A percentile compares a stretch with the other conserved stretches of the same genome.
These are phyloP conservation scores for Suncus etruscus DNA, from an alignment of 2,113 vertebrate species.

Conservation along the genomic window DNA sequence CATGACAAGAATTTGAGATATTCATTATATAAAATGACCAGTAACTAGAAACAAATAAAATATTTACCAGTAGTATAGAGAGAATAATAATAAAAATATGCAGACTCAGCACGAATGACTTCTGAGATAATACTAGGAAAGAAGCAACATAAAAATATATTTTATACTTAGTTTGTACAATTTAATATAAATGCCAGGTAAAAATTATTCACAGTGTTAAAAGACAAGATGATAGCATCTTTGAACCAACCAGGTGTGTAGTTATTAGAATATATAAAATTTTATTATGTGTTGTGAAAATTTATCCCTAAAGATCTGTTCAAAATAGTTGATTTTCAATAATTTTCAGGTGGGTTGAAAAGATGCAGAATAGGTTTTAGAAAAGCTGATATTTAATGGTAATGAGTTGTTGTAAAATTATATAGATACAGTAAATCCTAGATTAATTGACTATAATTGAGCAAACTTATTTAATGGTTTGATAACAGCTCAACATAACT, in stretches of 20 bases:
- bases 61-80: not conserved
- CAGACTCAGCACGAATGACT: not conserved
- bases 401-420: not conserved
- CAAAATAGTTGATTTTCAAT: not conserved
- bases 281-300: not conserved
- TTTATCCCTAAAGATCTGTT: not conserved
- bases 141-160: not conserved
- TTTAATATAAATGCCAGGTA: not conserved
- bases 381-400: not conserved
- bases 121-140: not conserved
- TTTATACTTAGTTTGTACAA: not conserved
- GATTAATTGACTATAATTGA: too few species aligned
- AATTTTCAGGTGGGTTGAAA: not conserved
- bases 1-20: not conserved
- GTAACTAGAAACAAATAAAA: not conserved
- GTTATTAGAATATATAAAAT: not conserved
- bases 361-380: not conserved
- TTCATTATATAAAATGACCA: not conserved
- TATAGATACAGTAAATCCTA: too few species aligned
- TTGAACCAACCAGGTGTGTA: too few species aligned
- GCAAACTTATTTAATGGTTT: too few species aligned
- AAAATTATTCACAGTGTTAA: not conserved
- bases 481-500: too few species aligned
- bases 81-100: not conserved
- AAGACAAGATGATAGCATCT: not conserved